Percentiles rank a stretch among this genome's conserved stretches.
These are phyloP conservation scores for Nesidiocoris tenuis DNA, from an alignment of 2,888 invertebrate genomes.

Conservation along the genomic window DNA sequence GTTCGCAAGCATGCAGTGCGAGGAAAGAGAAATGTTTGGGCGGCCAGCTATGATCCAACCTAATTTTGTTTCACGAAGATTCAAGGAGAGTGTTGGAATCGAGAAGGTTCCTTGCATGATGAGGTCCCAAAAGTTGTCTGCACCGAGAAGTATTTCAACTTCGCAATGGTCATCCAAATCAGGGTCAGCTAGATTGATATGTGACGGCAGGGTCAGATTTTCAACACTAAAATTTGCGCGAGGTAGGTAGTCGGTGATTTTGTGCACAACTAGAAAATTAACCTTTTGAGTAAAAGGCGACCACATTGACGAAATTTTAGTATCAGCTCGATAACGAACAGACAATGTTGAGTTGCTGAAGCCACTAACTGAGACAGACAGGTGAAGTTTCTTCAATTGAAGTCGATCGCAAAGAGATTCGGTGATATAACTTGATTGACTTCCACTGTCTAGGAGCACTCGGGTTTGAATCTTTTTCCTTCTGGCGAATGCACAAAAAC, in stretches of 20 bases:
- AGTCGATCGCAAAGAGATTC: slow-evolving; percentile 25
- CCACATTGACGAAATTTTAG: slow-evolving; percentile 36
- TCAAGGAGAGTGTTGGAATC: slow-evolving; percentile 11
- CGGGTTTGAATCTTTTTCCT: slow-evolving; percentile 44
- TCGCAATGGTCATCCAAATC: slow-evolving; percentile 40
- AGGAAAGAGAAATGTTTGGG: background rate
- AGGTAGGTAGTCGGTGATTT: slow-evolving; percentile 49
- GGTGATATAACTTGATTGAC: slow-evolving; percentile 48
- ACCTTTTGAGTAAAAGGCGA: slow-evolving; percentile 39
- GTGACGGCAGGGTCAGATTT: slow-evolving; percentile 45
- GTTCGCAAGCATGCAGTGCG: slow-evolving; percentile 6
- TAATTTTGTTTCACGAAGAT: slow-evolving; percentile 45
- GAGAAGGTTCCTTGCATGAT: slow-evolving; percentile 39
- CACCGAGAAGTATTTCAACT: slow-evolving; percentile 49
- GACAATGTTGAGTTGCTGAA: slow-evolving; percentile 23
- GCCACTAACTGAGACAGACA: slow-evolving; percentile 39
- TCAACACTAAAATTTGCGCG: slow-evolving; percentile 33
- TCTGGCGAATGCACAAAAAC: slow-evolving; percentile 40
- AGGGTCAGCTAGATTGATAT: slow-evolving; percentile 49
- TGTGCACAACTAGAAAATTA: slow-evolving; percentile 46
- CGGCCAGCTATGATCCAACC: slow-evolving; percentile 47
- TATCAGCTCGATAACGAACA: background rate
- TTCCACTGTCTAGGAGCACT: slow-evolving; percentile 49
- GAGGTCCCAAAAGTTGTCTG: slow-evolving; percentile 46
- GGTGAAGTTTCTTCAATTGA: slow-evolving; percentile 18